These are phyloP conservation scores for Alviniconcha marisindica DNA, from an alignment of 1,140 invertebrate genomes.

Conservation along the genomic window DNA sequence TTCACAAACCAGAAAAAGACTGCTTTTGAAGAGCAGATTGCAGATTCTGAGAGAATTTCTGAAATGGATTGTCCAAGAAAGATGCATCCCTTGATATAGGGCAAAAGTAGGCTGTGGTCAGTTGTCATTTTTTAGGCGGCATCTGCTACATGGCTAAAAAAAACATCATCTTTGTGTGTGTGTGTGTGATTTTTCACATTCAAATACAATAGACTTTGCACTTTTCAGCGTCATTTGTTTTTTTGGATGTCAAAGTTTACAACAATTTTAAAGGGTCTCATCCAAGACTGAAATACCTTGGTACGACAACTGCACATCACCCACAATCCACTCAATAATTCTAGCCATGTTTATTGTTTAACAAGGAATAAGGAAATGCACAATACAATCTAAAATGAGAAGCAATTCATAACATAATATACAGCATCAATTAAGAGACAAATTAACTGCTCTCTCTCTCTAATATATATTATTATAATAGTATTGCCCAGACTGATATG, in stretches of 20 bases:
- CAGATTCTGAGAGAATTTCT: no score
- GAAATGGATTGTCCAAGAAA: no score
- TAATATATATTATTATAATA: background rate
- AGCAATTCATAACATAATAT: constrained; percentile 26
- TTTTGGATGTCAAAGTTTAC: background rate
- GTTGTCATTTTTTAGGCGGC: no score
- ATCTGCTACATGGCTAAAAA: no score
- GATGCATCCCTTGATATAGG: no score
- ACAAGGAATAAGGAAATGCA: constrained; percentile 24
- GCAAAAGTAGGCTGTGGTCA: no score
- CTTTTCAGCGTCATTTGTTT: background rate
- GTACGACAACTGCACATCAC: background rate
- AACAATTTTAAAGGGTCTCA: background rate
- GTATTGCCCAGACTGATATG: constrained; percentile 30
- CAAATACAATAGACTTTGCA: background rate
- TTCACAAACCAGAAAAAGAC: no score
- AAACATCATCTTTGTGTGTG: no score
- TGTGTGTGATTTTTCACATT: background rate
- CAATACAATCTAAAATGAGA: constrained; percentile 31
- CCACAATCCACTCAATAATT: background rate
- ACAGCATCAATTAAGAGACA: constrained; percentile 21
- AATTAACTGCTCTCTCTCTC: background rate
- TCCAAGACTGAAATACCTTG: no score
- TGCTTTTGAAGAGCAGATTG: no score
- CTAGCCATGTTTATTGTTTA: constrained; percentile 29